Evolutionary conservation across 2,888 invertebrate species (phyloP).

Genomic region (Thereva nobilitata): DNA sequence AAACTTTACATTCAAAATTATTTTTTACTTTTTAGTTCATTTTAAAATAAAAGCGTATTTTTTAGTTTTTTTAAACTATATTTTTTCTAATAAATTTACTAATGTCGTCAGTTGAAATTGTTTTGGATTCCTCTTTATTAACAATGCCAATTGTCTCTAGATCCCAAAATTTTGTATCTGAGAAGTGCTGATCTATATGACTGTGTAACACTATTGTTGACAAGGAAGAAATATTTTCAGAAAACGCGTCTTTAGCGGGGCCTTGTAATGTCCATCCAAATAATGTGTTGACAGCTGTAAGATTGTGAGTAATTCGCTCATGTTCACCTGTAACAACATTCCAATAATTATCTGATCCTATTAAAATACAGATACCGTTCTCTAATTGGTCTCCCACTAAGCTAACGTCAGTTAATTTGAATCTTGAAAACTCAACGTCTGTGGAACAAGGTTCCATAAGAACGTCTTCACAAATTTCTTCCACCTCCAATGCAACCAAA

Average conservation of each 20-base stretch:
- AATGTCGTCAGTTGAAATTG: too few species aligned
- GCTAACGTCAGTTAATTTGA: neutral
- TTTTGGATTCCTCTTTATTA: too few species aligned
- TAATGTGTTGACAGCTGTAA: conserved; percentile 9
- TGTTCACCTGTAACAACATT: neutral
- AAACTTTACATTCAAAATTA: too few species aligned
- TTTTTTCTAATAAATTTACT: too few species aligned
- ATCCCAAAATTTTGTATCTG: neutral
- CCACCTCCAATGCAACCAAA: conserved; percentile 8
- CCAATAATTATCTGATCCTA: conserved; percentile 21
- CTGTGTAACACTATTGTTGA: neutral
- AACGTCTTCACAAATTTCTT: conserved; percentile 16
- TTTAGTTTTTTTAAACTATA: too few species aligned
- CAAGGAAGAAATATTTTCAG: neutral
- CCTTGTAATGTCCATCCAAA: conserved; percentile 21
- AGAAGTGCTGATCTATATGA: neutral
- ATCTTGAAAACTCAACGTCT: neutral
- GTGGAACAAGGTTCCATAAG: neutral
- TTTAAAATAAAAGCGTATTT: too few species aligned
- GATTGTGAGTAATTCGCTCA: conserved; percentile 8
- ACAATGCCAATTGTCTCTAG: neutral
- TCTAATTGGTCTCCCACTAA: neutral
- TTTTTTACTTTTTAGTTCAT: too few species aligned
- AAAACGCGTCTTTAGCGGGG: too few species aligned
- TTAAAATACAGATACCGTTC: conserved; percentile 7